These are phyloP conservation scores for Sporophila hypoxantha DNA, from an alignment of 2,113 vertebrate species.

Conservation along the genomic window DNA sequence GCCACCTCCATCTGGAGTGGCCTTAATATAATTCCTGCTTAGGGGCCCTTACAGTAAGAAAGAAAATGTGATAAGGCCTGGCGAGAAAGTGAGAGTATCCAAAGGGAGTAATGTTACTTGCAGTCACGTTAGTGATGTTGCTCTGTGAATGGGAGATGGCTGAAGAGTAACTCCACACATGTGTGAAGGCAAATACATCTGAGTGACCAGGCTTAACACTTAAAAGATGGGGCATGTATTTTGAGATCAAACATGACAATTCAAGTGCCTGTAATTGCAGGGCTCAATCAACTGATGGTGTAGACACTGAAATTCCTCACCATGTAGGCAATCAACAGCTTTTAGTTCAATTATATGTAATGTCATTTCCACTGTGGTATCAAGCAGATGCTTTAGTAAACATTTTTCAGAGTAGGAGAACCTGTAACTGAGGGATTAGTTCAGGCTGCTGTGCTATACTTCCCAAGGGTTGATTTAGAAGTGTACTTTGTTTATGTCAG, in stretches of 20 bases:
- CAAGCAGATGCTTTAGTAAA: neutral
- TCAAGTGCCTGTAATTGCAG: neutral
- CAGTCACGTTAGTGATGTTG: neutral
- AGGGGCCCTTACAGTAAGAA: neutral
- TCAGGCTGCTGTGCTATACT: neutral
- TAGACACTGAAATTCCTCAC: neutral
- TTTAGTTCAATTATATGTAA: neutral
- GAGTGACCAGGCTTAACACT: neutral
- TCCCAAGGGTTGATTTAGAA: neutral
- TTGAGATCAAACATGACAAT: neutral
- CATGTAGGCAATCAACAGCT: neutral
- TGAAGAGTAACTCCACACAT: neutral
- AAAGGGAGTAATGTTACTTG: neutral
- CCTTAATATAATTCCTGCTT: neutral
- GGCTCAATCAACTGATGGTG: neutral
- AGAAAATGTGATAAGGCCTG: neutral
- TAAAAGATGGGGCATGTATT: neutral
- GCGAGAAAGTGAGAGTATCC: neutral
- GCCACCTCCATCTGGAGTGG: neutral
- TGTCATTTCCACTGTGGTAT: neutral
- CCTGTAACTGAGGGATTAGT: neutral
- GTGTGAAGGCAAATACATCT: neutral
- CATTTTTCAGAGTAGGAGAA: neutral
- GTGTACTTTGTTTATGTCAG: neutral
- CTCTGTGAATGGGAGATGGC: neutral